Conservation (phyloP, 2,797 vertebrate genomes). For the Prionace glauca region DNA sequence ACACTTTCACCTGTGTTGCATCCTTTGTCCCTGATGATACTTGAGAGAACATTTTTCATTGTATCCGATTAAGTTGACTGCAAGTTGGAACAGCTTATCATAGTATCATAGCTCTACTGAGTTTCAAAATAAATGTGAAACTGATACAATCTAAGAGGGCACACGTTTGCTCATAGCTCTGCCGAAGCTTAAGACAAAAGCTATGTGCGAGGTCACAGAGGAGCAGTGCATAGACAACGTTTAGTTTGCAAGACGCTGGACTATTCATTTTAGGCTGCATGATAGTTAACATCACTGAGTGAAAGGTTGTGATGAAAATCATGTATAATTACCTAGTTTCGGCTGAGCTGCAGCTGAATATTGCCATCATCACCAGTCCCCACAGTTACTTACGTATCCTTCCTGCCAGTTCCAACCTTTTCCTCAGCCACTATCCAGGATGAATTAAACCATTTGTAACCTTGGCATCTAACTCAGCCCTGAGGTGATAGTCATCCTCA, state of each 20-base stretch:
- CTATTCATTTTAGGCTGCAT: neutral
- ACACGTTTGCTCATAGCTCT: neutral
- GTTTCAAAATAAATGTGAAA: neutral
- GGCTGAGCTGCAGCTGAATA: neutral
- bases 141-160: neutral
- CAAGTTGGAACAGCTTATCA: neutral
- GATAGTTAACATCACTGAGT: neutral
- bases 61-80: neutral
- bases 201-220: neutral
- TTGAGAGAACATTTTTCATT: neutral
- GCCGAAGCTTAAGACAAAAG: neutral
- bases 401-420: neutral
- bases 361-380: neutral
- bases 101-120: neutral
- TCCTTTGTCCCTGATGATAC: neutral
- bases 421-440: neutral
- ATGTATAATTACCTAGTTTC: neutral
- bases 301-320: neutral
- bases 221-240: neutral
- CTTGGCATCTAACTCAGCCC: neutral
- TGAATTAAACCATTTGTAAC: neutral
- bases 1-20: neutral
- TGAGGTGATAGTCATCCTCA: neutral
- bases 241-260: neutral
- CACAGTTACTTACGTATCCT: neutral